Percentiles rank a stretch among this genome's conserved stretches.
Evolutionary conservation across 1,140 invertebrate species (phyloP).

Genomic region (Melitaea cinxia): DNA sequence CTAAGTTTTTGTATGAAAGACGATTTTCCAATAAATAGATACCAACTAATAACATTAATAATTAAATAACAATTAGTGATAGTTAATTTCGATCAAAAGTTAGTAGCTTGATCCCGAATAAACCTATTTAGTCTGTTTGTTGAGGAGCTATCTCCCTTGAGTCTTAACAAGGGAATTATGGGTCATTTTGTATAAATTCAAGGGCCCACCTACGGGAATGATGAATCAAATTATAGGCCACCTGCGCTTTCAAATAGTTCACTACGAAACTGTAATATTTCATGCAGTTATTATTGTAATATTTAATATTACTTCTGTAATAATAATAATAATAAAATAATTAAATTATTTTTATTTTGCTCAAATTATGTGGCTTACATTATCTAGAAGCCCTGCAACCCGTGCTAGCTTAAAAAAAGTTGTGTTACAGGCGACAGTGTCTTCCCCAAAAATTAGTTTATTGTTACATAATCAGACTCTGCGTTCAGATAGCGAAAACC

Average conservation of each 20-base stretch:
- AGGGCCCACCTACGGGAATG: slow-evolving; percentile 65
- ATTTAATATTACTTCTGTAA: not conserved
- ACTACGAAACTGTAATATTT: slow-evolving; percentile 3
- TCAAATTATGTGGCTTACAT: too few species aligned
- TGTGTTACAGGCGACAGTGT: too few species aligned
- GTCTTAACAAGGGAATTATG: slow-evolving; percentile 74
- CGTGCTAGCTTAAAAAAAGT: too few species aligned
- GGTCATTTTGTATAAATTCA: slow-evolving; percentile 61
- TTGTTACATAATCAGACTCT: too few species aligned
- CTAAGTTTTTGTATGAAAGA: too few species aligned
- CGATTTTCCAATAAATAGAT: too few species aligned
- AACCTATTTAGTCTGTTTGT: slow-evolving; percentile 39
- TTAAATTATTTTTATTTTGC: too few species aligned
- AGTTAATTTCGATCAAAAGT: not conserved
- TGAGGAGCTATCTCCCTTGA: slow-evolving; percentile 53
- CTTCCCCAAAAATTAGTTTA: too few species aligned
- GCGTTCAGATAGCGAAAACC: too few species aligned
- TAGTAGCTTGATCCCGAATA: not conserved
- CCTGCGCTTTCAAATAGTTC: slow-evolving; percentile 52
- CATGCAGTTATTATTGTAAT: not conserved
- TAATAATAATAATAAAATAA: too few species aligned
- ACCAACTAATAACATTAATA: not conserved
- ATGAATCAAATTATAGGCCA: slow-evolving; percentile 70
- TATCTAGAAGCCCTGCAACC: too few species aligned
- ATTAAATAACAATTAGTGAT: not conserved